Percentiles rank a stretch among this genome's conserved stretches.
These are phyloP conservation scores for Trogon melanurus DNA, from an alignment of 2,113 vertebrate species.

Conservation along the genomic window DNA sequence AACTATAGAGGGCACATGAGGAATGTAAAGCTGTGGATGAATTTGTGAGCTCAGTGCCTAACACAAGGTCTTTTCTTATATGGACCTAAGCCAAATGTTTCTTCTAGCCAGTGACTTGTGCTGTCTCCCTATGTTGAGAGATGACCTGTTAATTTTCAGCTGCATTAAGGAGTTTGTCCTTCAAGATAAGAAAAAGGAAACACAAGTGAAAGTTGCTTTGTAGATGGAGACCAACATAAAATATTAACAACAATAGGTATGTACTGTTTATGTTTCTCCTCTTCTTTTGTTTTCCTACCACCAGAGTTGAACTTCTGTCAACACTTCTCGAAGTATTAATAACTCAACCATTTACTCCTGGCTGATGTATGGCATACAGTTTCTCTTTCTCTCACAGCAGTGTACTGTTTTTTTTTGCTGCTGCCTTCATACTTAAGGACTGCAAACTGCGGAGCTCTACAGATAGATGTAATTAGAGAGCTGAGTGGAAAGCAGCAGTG, in stretches of 20 bases:
- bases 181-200: background rate
- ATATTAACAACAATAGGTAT: background rate
- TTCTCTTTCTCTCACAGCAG: background rate
- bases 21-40: background rate
- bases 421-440: background rate
- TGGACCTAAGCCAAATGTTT: background rate
- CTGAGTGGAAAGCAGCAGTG: background rate
- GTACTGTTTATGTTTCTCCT: background rate
- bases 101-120: background rate
- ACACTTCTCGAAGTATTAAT: background rate
- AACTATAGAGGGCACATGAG: slow-evolving; percentile 12
- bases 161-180: background rate
- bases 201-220: background rate
- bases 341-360: background rate
- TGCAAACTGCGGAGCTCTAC: background rate
- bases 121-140: background rate
- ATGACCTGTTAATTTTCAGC: background rate
- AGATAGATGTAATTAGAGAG: background rate
- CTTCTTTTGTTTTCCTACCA: background rate
- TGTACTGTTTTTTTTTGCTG: background rate
- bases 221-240: background rate
- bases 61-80: background rate
- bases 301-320: background rate
- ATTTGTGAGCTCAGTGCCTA: background rate
- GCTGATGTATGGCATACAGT: background rate